A percentile compares a stretch with the other conserved stretches of the same genome.
These are phyloP conservation scores for Lepilemur septentrionalis DNA, from an alignment of 2,797 vertebrate species.

Conservation along the genomic window DNA sequence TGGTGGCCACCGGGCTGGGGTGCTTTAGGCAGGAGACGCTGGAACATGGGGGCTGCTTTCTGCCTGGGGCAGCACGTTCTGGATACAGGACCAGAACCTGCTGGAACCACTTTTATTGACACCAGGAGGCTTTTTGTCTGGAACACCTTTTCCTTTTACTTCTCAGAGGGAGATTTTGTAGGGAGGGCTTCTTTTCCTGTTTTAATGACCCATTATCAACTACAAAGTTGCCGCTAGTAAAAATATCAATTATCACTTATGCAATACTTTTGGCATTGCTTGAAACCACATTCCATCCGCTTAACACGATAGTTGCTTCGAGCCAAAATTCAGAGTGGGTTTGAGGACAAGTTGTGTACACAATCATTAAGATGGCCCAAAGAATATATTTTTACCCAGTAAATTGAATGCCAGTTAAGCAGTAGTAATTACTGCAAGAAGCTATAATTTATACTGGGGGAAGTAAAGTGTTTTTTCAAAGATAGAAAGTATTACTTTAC, in stretches of 20 bases:
- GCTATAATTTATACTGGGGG: slow-evolving; percentile 53
- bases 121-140: not conserved
- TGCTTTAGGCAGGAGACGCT: rapidly evolving
- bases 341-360: slow-evolving; percentile 74
- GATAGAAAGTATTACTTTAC: slow-evolving; percentile 41
- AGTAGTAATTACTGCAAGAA: slow-evolving; percentile 58
- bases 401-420: slow-evolving; percentile 53
- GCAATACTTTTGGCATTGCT: slow-evolving; percentile 53
- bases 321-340: slow-evolving; percentile 47
- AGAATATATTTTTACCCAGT: slow-evolving; percentile 67
- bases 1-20: too few relatives aligned
- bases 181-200: slow-evolving; percentile 59
- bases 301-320: slow-evolving; percentile 42
- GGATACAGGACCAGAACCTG: not conserved
- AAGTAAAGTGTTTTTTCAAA: slow-evolving; percentile 35
- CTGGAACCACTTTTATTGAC: not conserved
- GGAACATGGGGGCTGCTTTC: not conserved
- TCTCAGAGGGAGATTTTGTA: slow-evolving; percentile 1
- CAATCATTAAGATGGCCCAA: slow-evolving; percentile 66
- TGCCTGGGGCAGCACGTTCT: not conserved
- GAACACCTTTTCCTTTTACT: not conserved
- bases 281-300: slow-evolving; percentile 64
- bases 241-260: slow-evolving; percentile 73
- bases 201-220: slow-evolving; percentile 66
- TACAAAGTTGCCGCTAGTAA: slow-evolving; percentile 69